phyloP scores from a whole-genome alignment of 2,113 vertebrate genomes.

The Phainopepla nitens region DNA sequence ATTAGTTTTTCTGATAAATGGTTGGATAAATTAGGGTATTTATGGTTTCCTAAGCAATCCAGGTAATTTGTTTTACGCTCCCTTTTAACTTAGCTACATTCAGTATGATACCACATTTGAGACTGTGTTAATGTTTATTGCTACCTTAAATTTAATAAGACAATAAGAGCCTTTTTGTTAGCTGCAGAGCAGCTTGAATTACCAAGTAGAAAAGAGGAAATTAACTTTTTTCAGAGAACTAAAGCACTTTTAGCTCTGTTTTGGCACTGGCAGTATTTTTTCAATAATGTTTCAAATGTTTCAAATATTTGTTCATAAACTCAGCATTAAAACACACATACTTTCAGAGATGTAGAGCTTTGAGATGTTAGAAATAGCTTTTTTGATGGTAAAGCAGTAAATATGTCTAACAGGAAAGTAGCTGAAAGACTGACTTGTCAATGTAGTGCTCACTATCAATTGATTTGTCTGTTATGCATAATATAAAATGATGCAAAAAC shows the following conservation, averaged over 20 bases:
- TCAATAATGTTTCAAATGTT: background rate
- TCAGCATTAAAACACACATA: background rate
- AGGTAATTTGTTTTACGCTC: conserved; percentile 39
- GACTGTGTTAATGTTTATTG: conserved; percentile 17
- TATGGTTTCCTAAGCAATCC: conserved; percentile 17
- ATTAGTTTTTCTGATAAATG: conserved; percentile 36
- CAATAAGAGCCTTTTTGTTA: background rate
- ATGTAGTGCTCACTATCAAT: background rate
- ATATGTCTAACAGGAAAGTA: background rate
- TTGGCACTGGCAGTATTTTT: background rate
- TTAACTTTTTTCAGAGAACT: background rate
- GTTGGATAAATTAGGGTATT: conserved; percentile 48
- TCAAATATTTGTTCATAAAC: background rate
- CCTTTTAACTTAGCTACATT: background rate
- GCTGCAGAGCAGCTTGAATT: background rate
- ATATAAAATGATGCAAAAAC: background rate
- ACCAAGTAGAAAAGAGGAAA: background rate
- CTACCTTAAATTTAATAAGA: conserved; percentile 27
- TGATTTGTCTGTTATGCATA: background rate
- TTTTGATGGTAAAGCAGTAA: background rate
- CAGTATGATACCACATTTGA: background rate
- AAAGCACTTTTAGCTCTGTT: background rate
- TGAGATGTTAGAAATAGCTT: background rate
- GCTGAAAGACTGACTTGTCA: background rate
- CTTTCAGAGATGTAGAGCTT: background rate